A percentile compares a stretch with the other conserved stretches of the same genome.
These are phyloP conservation scores for Chrysemys picta DNA, from an alignment of 2,113 vertebrate species.

Conservation along the genomic window DNA sequence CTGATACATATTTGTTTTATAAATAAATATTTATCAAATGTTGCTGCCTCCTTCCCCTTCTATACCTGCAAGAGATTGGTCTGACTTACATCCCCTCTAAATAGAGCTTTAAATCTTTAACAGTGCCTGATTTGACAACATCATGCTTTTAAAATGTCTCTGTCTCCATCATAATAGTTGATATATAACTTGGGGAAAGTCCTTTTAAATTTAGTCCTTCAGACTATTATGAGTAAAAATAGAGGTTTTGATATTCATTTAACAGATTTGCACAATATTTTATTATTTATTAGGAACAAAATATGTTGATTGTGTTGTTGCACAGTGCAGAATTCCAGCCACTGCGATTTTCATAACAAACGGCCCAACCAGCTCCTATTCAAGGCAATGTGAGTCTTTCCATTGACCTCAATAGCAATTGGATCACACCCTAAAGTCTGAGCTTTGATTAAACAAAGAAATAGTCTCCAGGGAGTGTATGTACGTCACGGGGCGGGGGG, in stretches of 20 bases:
- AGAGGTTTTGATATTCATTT: not conserved
- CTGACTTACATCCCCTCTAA: not conserved
- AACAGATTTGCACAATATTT: not conserved
- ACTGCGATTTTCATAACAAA: rapidly evolving
- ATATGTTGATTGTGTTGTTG: not conserved
- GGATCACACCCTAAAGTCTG: not conserved
- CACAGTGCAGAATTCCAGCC: not conserved
- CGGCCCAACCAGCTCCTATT: not conserved
- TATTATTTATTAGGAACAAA: not conserved
- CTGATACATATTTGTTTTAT: not conserved
- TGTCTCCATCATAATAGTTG: not conserved
- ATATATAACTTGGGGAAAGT: not conserved
- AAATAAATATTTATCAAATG: not conserved
- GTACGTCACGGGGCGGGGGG: rapidly evolving
- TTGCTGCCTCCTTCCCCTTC: not conserved
- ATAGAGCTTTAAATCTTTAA: not conserved
- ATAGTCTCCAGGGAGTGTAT: not conserved
- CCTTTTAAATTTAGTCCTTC: not conserved
- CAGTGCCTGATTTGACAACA: not conserved
- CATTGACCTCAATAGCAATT: not conserved
- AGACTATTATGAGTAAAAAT: not conserved
- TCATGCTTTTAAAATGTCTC: not conserved
- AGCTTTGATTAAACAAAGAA: not conserved
- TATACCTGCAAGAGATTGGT: not conserved
- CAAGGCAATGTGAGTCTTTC: not conserved